Evolutionary conservation across 1,140 invertebrate genomes (phyloP), one percentile per base, ranked within the genome.

Genomic region (Meteorus sp.): DNA sequence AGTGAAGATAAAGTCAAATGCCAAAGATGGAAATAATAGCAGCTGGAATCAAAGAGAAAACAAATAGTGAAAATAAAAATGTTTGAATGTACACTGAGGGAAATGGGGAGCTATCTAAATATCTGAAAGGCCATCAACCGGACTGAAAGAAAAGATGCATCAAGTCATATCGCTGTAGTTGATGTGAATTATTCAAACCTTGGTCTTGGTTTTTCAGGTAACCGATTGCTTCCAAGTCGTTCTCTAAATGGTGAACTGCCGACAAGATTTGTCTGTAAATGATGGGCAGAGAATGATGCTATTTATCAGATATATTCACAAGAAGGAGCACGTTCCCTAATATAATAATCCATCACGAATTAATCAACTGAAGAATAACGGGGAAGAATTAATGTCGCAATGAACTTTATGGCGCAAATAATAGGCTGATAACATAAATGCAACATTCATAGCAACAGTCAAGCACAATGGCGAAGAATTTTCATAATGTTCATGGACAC

Each of bases 161-260:
- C 15, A 22, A 17, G 22, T 4, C 48, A 29, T 13, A 27, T 3
- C 23, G 13, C 27, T 11, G 62, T 55, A 60, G 20, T 47, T 44
- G 59, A 59, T 60, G 58, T 45, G 65, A 63, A 67, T 61, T 11
- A 37, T 31, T 85, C 86, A 80, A 88, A 91, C 87, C 90, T 88
- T 75, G 90, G 87, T 80, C 91, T 80, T 66, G 89, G 88, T 70
- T 90, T 88, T 72, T 94, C 92, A 48, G 89, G 86, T 63, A 92
- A 80, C 25, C 91, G 85, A 72, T 92, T 93, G 81, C 92, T 94
- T 72, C 90, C 91, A 43, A 93, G 84, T 60, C 91, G 85, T 80
- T 95, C 92, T 70, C 92, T 84, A 81, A 92, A 92, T 64, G 90
- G 90, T 68, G 90, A 92, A 77, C 85, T 90, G 63, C 85, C 86